Base-by-base conservation (phyloP, 53 echinoderm and acorn worm species). In the Astropecten irregularis region DNA sequence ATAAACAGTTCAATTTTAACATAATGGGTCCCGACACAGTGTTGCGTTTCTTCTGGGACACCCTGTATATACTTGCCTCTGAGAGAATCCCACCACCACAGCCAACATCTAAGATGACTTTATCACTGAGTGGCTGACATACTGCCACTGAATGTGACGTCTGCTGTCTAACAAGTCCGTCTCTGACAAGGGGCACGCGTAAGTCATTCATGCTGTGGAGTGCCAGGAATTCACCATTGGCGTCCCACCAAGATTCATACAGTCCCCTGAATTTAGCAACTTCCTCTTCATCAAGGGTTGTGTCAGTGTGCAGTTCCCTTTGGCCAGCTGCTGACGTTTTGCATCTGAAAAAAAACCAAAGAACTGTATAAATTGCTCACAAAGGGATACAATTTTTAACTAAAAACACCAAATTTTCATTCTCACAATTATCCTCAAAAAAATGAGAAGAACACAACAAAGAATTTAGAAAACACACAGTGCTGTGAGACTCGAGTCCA, bases 31-130 rank as follows among this genome's bases (percentile, higher is more conserved):
- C n/a, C n/a, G n/a, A n/a, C n/a, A n/a, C n/a, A n/a, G n/a, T n/a
- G n/a, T n/a, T n/a, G n/a, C n/a, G n/a, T n/a, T n/a, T n/a, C n/a
- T n/a, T n/a, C n/a, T n/a, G n/a, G n/a, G n/a, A n/a, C n/a, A n/a
- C n/a, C n/a, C n/a, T n/a, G n/a, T n/a, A n/a, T 28, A 33, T 18
- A 82, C 84, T 84, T 33, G 93, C 99, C 92, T 99, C 99, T 53
- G 90, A 70, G 3, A 99, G 84, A 27, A 99, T 88, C 20, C 99
- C 99, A 23, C 94, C 99, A 42, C 99, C 99, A 81, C 99, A 95
- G 3, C 99, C 99, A 32, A 99, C 95, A 84, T 99, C 99, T 30
- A 99, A 72, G 23, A 99, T 86, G 42, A 86, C 61, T 42, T 67
- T 68, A 38, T 90, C 99, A 46, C 88, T 54, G 19, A 99, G 83